Percentiles rank a stretch among this genome's conserved stretches.
Conservation (phyloP, 2,888 invertebrate genomes). For the Isoperla grammatica region DNA sequence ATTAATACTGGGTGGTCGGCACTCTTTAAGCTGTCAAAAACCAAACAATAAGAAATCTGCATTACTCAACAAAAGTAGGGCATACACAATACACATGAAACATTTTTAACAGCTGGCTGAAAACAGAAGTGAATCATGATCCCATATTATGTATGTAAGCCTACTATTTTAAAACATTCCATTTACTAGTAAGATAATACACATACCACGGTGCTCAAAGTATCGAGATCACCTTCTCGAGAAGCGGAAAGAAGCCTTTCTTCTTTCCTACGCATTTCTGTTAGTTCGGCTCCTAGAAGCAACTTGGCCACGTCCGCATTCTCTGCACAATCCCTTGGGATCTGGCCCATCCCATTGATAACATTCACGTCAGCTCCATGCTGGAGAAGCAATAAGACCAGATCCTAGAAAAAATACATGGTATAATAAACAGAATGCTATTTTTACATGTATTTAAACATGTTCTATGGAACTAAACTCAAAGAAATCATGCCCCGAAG, state of each 20-base stretch:
- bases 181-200: neutral
- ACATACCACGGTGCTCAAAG: slow-evolving; percentile 52
- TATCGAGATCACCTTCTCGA: slow-evolving; percentile 53
- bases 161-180: too few relatives aligned
- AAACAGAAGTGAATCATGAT: too few relatives aligned
- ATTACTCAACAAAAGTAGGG: too few relatives aligned
- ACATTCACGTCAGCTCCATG: slow-evolving; percentile 58
- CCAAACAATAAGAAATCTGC: too few relatives aligned
- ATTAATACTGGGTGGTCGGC: slow-evolving; percentile 56
- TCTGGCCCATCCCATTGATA: slow-evolving; percentile 59
- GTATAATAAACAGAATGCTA: too few relatives aligned
- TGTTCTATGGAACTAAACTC: too few relatives aligned
- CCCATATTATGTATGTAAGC: too few relatives aligned
- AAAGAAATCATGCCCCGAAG: too few relatives aligned
- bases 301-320: slow-evolving; percentile 50
- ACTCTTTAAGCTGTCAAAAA: slow-evolving; percentile 49
- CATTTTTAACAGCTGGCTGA: too few relatives aligned
- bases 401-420: slow-evolving; percentile 50
- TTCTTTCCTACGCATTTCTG: slow-evolving; percentile 52
- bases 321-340: slow-evolving; percentile 53
- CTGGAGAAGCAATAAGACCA: slow-evolving; percentile 55
- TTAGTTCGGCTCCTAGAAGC: slow-evolving; percentile 54
- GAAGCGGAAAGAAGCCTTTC: slow-evolving; percentile 54
- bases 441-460: too few relatives aligned
- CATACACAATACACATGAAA: too few relatives aligned